Conservation (phyloP, 2,888 invertebrate genomes). For the Hesperia comma region DNA sequence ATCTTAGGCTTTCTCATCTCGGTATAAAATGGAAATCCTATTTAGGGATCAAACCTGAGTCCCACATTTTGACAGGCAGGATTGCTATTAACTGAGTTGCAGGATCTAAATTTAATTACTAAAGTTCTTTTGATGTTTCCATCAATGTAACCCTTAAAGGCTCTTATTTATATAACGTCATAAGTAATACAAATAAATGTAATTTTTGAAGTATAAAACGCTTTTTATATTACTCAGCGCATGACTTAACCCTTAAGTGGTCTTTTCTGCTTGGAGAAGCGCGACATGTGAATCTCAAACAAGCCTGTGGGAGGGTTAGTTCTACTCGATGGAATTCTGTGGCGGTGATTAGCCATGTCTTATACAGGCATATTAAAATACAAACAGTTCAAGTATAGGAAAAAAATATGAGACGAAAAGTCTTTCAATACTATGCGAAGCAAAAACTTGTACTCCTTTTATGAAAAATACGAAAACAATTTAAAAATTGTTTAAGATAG, state of each 20-base stretch:
- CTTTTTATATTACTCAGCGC: conserved; percentile 41
- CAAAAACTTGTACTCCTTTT: too few relatives aligned
- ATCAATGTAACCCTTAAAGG: conserved; percentile 1
- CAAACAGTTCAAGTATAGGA: too few relatives aligned
- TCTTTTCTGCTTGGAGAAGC: conserved; percentile 72
- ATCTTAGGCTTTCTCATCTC: too few relatives aligned
- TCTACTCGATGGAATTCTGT: conserved; percentile 25
- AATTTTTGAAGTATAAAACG: conserved; percentile 24
- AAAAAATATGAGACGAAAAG: too few relatives aligned
- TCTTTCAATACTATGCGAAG: too few relatives aligned
- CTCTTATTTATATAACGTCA: not conserved
- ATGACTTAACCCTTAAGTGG: conserved; percentile 60
- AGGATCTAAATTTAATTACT: not conserved
- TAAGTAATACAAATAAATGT: conserved; percentile 12
- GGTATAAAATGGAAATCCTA: too few relatives aligned
- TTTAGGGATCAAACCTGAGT: too few relatives aligned
- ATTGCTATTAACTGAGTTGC: not conserved
- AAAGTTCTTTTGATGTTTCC: conserved; percentile 5
- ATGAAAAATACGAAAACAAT: too few relatives aligned
- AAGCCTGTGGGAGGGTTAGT: conserved; percentile 59
- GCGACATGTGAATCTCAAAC: conserved; percentile 67
- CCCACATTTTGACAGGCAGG: too few relatives aligned
- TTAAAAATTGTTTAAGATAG: too few relatives aligned
- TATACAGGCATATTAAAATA: conserved; percentile 11
- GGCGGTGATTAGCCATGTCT: conserved; percentile 26